Evolutionary conservation across 2,888 invertebrate species (phyloP), one percentile per base, ranked within the genome.

Genomic region (Pegoplata infirma): DNA sequence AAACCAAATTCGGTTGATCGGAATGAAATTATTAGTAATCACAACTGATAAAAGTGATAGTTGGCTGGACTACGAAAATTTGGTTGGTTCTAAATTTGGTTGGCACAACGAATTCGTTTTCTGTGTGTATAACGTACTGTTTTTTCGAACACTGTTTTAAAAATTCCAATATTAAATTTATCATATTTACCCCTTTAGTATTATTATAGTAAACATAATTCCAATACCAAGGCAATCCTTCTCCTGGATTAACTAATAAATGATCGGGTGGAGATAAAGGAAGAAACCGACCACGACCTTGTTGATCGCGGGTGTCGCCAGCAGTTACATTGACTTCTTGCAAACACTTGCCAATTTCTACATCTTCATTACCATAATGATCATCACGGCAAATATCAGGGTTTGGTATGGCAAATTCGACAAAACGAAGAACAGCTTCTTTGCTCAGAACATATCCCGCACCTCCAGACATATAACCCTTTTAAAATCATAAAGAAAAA

Each of bases 231-330:
- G 96, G 97, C 66, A 91, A 92, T 84, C 94, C 94, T 81, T 93
- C 92, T 61, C 96, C 93, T 84, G 95, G 95, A 64, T 94, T 95
- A 0, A 98, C 98, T 86, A 98, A 97, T 46, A 99, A 90, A 89
- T 99, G 98, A 88, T 96, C 96, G 82, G 96, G 95, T 0, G 98
- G 98, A 2, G 95, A 93, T 90, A 99, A 98, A 0, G 99, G 98
- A 89, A 99, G 97, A 91, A 99, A 99, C 44, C 98, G 91, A 0
- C 98, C 97, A 12, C 98, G 92, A 0, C 95, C 94, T 49, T 94
- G 90, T 0, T 93, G 90, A 90, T 99, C 99, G 3, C 98, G 91
- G 0, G 96, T 88, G 79, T 89, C 89, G 75, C 89, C 89, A n/a
- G n/a, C n/a, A n/a, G n/a, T n/a, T n/a, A n/a, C n/a, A n/a, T n/a